Conservation (phyloP, 2,797 vertebrate genomes). For the Sternarchorhynchus goeldii region DNA sequence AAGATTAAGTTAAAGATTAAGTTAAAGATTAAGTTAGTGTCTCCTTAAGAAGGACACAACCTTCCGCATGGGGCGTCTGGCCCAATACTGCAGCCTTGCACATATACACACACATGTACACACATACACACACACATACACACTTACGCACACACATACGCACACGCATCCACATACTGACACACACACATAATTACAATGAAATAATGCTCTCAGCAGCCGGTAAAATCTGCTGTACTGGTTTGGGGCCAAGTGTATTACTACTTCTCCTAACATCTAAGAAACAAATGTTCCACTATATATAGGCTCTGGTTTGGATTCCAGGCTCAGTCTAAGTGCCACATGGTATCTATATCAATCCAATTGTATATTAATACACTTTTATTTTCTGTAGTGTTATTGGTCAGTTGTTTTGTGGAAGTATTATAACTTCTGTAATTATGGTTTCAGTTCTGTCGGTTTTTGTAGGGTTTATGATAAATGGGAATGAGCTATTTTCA, state of each 20-base stretch:
- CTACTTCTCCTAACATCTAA: not conserved
- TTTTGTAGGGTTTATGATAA: not conserved
- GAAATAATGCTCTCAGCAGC: slow-evolving; percentile 1
- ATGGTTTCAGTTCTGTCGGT: not conserved
- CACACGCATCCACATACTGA: not conserved
- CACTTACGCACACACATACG: slow-evolving; percentile 7
- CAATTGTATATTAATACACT: not conserved
- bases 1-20: slow-evolving; percentile 63
- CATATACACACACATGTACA: slow-evolving; percentile 5
- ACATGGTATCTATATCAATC: not conserved
- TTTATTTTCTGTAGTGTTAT: not conserved
- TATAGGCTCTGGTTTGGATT: slow-evolving; percentile 6
- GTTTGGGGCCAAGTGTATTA: slow-evolving; percentile 6
- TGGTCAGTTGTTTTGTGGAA: too few relatives aligned
- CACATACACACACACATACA: not conserved
- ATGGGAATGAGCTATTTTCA: slow-evolving; percentile 1
- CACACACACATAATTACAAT: not conserved
- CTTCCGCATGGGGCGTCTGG: slow-evolving; percentile 9
- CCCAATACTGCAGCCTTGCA: not conserved
- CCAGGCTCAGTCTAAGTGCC: not conserved
- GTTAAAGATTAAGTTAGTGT: slow-evolving; percentile 64
- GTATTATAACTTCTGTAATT: not conserved
- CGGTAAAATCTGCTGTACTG: slow-evolving; percentile 21
- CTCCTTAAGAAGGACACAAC: slow-evolving; percentile 45
- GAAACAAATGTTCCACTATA: slow-evolving; percentile 4